These are phyloP conservation scores for Drosophila subobscura DNA, from an alignment of 1,140 invertebrate species.

Conservation along the genomic window DNA sequence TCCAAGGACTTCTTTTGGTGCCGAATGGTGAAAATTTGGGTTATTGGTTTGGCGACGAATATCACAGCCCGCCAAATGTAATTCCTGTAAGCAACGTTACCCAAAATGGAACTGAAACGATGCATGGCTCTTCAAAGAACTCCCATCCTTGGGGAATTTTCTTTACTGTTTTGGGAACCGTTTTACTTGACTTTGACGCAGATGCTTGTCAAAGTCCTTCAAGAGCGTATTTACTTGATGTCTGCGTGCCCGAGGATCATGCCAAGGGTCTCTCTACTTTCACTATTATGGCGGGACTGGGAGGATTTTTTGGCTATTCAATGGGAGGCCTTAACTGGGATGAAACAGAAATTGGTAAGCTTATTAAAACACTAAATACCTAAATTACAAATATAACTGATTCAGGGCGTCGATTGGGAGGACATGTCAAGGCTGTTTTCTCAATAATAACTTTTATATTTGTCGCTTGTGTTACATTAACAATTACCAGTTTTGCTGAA, in stretches of 20 bases:
- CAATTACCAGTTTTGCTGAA: conserved; percentile 94
- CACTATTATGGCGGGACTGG: conserved; percentile 97
- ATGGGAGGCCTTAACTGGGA: conserved; percentile 98
- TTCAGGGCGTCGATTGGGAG: conserved; percentile 87
- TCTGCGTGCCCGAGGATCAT: conserved; percentile 96
- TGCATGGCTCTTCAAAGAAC: conserved; percentile 54
- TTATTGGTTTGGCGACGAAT: conserved; percentile 90
- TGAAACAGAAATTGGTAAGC: conserved; percentile 89
- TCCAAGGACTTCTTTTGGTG: conserved; percentile 91
- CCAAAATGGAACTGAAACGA: conserved; percentile 40
- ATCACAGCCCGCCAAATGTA: conserved; percentile 67
- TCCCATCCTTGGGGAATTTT: conserved; percentile 94
- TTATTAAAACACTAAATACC: not conserved
- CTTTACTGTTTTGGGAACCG: conserved; percentile 96
- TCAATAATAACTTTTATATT: conserved; percentile 94
- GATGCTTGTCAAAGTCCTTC: conserved; percentile 98
- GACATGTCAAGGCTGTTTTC: conserved; percentile 95
- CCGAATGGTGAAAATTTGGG: conserved; percentile 95
- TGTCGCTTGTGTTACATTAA: conserved; percentile 90
- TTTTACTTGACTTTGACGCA: conserved; percentile 97
- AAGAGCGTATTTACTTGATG: conserved; percentile 95
- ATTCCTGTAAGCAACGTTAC: conserved; percentile 51
- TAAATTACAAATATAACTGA: not conserved
- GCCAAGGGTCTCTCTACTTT: conserved; percentile 96
- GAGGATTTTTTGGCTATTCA: conserved; percentile 96